A percentile compares a stretch with the other conserved stretches of the same genome.
These are phyloP conservation scores for Gnathonemus echidnorhynchus DNA, from an alignment of 2,113 vertebrate species.

Conservation along the genomic window DNA sequence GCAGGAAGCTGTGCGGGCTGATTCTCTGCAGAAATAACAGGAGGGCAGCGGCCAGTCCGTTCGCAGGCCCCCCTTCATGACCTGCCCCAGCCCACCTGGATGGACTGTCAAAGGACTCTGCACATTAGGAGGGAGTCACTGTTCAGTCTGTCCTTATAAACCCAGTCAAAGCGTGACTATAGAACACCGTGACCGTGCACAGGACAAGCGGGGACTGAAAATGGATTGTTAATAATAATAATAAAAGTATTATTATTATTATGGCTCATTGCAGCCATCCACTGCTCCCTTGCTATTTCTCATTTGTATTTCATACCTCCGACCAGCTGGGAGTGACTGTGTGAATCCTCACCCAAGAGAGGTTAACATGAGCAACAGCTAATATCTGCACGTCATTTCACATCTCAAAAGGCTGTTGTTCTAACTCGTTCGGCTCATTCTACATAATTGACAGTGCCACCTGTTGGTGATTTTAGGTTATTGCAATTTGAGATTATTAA, in stretches of 20 bases:
- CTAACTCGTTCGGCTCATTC: neutral
- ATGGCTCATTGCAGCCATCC: neutral
- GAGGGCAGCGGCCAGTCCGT: neutral
- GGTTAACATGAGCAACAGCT: neutral
- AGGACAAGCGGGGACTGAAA: neutral
- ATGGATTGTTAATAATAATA: neutral
- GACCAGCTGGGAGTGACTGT: neutral
- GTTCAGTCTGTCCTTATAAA: no score
- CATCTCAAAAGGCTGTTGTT: neutral
- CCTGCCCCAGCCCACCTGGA: neutral
- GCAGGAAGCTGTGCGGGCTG: neutral
- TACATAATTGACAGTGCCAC: neutral
- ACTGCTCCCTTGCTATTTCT: neutral
- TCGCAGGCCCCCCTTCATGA: neutral
- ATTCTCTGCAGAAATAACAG: neutral
- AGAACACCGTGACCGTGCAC: neutral
- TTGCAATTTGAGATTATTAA: neutral
- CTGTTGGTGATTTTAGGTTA: conserved; percentile 3
- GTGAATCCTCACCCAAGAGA: neutral
- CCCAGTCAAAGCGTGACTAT: no score
- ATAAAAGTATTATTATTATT: neutral
- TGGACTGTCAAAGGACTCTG: neutral
- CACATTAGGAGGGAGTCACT: no score
- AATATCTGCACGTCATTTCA: neutral
- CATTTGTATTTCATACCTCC: neutral